Evolutionary conservation across 2,113 vertebrate genomes (phyloP).

Genomic region (Nothocercus julius): DNA sequence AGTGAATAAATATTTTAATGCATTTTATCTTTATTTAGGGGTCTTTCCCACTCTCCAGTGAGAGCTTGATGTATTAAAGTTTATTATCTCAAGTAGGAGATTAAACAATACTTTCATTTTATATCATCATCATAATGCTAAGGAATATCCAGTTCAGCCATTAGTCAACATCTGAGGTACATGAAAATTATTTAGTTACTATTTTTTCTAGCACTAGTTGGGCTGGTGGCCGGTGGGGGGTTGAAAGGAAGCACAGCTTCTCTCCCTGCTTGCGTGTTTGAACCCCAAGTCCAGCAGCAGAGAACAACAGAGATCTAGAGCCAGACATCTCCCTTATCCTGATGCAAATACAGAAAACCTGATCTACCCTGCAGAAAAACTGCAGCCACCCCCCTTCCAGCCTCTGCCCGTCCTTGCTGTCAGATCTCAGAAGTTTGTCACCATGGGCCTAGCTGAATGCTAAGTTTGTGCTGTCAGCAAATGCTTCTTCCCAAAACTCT

Average conservation of each 20-base stretch:
- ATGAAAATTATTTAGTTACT: background rate
- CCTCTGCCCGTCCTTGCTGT: too few species aligned
- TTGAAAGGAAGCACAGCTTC: background rate
- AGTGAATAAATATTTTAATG: background rate
- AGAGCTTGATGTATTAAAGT: background rate
- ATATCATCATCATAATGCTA: accelerated
- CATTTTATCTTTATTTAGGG: background rate
- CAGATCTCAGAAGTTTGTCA: too few species aligned
- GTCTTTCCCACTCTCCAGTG: background rate
- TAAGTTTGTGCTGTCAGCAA: background rate
- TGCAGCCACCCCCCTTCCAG: background rate
- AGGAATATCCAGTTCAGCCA: background rate
- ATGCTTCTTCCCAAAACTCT: background rate
- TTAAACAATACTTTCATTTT: background rate
- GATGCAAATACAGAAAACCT: background rate
- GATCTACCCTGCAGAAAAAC: too few species aligned
- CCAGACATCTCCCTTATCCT: background rate
- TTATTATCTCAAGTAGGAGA: background rate
- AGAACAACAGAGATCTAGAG: accelerated
- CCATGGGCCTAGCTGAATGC: background rate
- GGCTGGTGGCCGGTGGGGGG: background rate
- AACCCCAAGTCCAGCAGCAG: accelerated
- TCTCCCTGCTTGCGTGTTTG: background rate
- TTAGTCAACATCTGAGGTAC: background rate
- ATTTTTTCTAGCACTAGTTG: background rate